Evolutionary conservation across 1,140 invertebrate genomes (phyloP).

Genomic region (Drosophila bocki): DNA sequence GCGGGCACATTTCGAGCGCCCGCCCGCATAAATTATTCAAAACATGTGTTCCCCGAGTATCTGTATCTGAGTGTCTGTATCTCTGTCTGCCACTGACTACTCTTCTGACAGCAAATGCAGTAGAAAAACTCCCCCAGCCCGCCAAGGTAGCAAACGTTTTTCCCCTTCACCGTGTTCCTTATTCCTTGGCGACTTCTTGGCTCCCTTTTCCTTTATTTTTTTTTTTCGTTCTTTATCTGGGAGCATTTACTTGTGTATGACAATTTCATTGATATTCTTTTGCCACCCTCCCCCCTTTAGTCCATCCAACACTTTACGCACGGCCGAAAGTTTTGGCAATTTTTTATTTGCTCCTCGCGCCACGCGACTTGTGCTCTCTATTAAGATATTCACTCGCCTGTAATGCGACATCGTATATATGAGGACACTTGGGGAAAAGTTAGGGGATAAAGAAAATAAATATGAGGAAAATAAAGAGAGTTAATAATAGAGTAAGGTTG

Average conservation of each 20-base stretch:
- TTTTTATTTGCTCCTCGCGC: conserved; percentile 64
- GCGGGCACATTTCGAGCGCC: conserved; percentile 75
- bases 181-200: conserved; percentile 3
- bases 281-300: not conserved
- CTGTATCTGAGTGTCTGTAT: conserved; percentile 53
- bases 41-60: conserved; percentile 75
- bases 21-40: conserved; percentile 83
- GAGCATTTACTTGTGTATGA: conserved; percentile 72
- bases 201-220: not conserved
- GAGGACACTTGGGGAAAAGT: conserved; percentile 15
- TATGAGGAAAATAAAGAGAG: not conserved
- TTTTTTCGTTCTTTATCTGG: conserved; percentile 55
- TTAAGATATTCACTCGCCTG: conserved; percentile 81
- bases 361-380: conserved; percentile 66
- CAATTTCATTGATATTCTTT: conserved; percentile 78
- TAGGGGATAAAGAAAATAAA: not conserved
- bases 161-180: conserved; percentile 27
- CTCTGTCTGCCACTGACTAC: conserved; percentile 65
- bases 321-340: conserved; percentile 74
- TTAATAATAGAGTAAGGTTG: not conserved
- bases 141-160: conserved; percentile 64
- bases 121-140: conserved; percentile 56
- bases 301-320: conserved; percentile 50
- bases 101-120: conserved; percentile 59
- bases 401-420: conserved; percentile 75